Base-by-base conservation (phyloP, 2,113 vertebrate genomes). In the Oreochromis aureus region DNA sequence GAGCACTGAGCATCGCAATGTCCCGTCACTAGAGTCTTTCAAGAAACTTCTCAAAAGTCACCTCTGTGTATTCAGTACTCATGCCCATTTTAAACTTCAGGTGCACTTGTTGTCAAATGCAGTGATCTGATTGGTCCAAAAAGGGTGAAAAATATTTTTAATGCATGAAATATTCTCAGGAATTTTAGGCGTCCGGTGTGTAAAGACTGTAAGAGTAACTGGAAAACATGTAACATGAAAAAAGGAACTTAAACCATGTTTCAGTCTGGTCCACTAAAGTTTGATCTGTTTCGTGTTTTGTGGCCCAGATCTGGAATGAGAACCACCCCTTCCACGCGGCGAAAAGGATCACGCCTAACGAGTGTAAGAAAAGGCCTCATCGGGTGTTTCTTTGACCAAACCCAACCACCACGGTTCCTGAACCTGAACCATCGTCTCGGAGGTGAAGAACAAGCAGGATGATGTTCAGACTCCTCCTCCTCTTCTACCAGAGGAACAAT, bases 401-500 rank as follows among this genome's bases (percentile, higher is more conserved):
- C 73, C 27, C 18, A 30, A 78, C 73, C 0, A 4, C 46, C 4
- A 30, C 7, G 10, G 27, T 53, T 78, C 73, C 73, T 34, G 71
- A 51, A 78, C 71, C 44, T 32, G 27, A 73, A 73, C 22, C 69
- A 27, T 73, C 22, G 5, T 48, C 22, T 73, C 1, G 0, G 69
- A 48, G 41, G 22, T 46, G 6, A 53, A 53, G 24, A 78, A 78
- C 4, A 78, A 51, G 10, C 71, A 78, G 46, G 27, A 6, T 3
- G 73, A 78, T 53, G 18, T 53, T 78, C 22, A n/a, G 80, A 59
- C 54, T 55, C 10, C 82, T 85, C 54, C 55, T 48, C 0, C 15
- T 78, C 71, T 24, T 46, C 69, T 78, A 55, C 19, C 15, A 80
- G 61, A 18, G 34, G 54, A 86, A 90, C 89, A 90, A 90, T 44